Percentiles rank a stretch among this genome's conserved stretches.
Evolutionary conservation across 2,113 vertebrate genomes (phyloP).

Genomic region (Pachyramphus minor): DNA sequence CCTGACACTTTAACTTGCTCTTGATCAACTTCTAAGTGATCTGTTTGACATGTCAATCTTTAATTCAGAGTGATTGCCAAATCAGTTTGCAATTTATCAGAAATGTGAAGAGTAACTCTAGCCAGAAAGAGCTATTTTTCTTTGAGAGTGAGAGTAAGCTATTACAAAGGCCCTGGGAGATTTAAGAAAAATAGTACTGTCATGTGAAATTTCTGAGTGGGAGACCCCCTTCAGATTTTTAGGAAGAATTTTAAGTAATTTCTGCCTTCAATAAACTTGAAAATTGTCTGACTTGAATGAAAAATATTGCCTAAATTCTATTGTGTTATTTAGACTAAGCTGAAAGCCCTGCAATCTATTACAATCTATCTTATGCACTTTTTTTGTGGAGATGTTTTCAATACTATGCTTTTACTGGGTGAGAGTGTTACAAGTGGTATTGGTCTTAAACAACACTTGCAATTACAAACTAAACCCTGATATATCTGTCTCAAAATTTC

Average conservation of each 20-base stretch:
- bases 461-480: neutral
- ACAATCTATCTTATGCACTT: neutral
- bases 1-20: constrained; percentile 38
- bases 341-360: neutral
- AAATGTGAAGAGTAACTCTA: constrained; percentile 21
- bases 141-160: neutral
- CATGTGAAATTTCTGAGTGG: neutral
- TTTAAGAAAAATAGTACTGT: constrained; percentile 23
- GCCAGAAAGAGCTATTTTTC: constrained; percentile 35
- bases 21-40: constrained; percentile 58
- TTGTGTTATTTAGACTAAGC: neutral
- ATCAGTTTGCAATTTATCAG: constrained; percentile 37
- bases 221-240: neutral
- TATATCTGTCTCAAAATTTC: neutral
- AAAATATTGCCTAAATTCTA: neutral
- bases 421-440: neutral
- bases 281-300: neutral
- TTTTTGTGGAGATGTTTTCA: neutral
- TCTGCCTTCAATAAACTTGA: neutral
- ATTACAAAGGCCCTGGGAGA: neutral
- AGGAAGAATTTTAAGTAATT: neutral
- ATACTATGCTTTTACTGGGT: neutral
- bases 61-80: constrained; percentile 48
- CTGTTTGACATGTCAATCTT: constrained; percentile 51
- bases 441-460: neutral